phyloP scores from a whole-genome alignment of 2,113 vertebrate species.

The Prionailurus viverrinus region DNA sequence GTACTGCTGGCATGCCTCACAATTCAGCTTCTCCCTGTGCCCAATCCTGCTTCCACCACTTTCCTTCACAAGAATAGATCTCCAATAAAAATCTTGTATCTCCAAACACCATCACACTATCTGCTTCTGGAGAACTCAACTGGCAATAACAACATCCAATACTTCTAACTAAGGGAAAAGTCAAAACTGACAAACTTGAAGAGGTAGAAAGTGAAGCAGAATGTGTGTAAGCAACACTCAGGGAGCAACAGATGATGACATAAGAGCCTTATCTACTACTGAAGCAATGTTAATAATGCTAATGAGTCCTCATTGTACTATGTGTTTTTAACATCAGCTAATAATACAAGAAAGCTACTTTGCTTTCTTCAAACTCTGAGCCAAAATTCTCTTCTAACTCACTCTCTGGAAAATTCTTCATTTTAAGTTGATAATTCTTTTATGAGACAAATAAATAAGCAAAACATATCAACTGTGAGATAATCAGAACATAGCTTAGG shows the following conservation, averaged over 20 bases:
- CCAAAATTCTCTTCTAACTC: constrained; percentile 50
- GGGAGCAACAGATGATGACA: neutral
- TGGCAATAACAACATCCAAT: neutral
- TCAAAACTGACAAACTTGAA: neutral
- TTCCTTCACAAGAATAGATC: neutral
- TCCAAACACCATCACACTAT: neutral
- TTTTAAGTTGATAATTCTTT: constrained; percentile 51
- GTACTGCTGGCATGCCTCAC: neutral
- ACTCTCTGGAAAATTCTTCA: neutral
- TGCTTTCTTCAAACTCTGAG: constrained; percentile 31
- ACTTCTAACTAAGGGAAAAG: neutral
- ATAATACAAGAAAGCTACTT: neutral
- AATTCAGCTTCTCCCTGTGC: neutral
- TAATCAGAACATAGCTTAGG: neutral
- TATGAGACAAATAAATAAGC: neutral
- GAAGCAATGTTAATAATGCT: neutral
- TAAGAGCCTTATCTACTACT: neutral
- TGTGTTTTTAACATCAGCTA: neutral
- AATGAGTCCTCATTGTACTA: neutral
- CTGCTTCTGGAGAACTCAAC: neutral
- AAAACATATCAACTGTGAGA: neutral
- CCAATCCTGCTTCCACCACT: neutral
- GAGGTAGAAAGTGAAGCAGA: neutral
- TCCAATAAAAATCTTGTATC: neutral
- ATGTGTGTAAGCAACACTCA: neutral